Base-by-base conservation (phyloP, 2,888 invertebrate species). In the Cephonodes hylas region DNA sequence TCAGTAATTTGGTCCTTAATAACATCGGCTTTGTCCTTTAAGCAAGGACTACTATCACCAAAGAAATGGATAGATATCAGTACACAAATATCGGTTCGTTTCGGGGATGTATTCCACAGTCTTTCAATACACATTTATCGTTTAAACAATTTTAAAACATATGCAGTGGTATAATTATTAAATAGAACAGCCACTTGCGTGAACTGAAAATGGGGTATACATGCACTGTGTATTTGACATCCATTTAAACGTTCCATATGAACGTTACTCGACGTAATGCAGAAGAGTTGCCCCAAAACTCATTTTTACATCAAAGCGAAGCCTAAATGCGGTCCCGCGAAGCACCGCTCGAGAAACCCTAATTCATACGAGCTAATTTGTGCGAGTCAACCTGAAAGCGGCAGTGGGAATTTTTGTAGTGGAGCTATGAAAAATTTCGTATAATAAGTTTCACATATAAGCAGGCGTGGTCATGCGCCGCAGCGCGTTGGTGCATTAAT, bases 401-500 rank as follows among this genome's bases (percentile, higher is more conserved):
- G 63, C 64, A 65, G 66, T 67, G 67, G 69, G 71, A 77, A 73
- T 74, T 70, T 38, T 38, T 66, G 64, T 68, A 65, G 61, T 67
- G 64, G n/a, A 22, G 27, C 3, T 27, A 27, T 22, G 38, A 48
- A 62, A 75, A 74, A 72, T 69, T 73, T 72, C 57, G 68, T 64
- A 71, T 76, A 77, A 76, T 79, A 79, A 79, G 75, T 80, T 78
- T 71, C 67, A 75, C 71, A 69, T 76, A 77, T 75, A 75, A 67
- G 73, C 67, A 78, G 74, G 81, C 81, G 71, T 76, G 83, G 83
- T 76, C 83, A 85, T 82, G 83, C 79, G 70, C 72, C 77, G 67
- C 67, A 65, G 75, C 84, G 83, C 85, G 83, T 73, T 73, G 81
- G 77, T 84, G 89, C 88, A 88, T 88, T 89, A 89, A 90, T 89